Percentiles rank a stretch among this genome's conserved stretches.
These are phyloP conservation scores for Myotis vivesi DNA, from an alignment of 2,797 vertebrate genomes.

Conservation along the genomic window DNA sequence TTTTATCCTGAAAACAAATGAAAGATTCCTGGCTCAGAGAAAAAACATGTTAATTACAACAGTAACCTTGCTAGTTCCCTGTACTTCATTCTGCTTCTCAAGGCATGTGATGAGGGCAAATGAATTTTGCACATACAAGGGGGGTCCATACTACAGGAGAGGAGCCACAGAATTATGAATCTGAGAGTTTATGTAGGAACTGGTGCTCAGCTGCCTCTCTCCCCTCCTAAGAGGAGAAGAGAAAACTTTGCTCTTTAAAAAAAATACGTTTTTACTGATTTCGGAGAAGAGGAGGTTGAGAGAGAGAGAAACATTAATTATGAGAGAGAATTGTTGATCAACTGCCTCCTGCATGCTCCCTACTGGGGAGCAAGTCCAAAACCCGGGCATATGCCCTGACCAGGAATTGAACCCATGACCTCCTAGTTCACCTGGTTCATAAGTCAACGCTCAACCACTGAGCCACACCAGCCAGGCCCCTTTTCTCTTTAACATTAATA, in stretches of 20 bases:
- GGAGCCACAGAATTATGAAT: background rate
- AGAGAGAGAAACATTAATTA: too few relatives aligned
- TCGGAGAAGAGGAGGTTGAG: too few relatives aligned
- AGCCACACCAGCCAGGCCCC: too few relatives aligned
- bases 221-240: background rate
- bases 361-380: too few relatives aligned
- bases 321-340: too few relatives aligned
- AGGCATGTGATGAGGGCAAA: background rate
- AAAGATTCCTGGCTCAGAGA: background rate
- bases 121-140: background rate
- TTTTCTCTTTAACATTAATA: background rate
- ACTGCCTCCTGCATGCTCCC: too few relatives aligned
- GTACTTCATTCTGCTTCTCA: background rate
- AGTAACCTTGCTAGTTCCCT: background rate
- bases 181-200: background rate
- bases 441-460: too few relatives aligned
- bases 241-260: background rate
- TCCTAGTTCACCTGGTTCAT: too few relatives aligned
- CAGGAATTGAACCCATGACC: too few relatives aligned
- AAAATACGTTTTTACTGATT: too few relatives aligned
- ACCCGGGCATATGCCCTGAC: too few relatives aligned
- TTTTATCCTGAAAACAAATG: slow-evolving; percentile 4
- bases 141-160: background rate
- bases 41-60: background rate
- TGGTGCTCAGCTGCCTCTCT: background rate